Conservation (phyloP, 2,797 vertebrate genomes). For the Eurystomus glaucurus region DNA sequence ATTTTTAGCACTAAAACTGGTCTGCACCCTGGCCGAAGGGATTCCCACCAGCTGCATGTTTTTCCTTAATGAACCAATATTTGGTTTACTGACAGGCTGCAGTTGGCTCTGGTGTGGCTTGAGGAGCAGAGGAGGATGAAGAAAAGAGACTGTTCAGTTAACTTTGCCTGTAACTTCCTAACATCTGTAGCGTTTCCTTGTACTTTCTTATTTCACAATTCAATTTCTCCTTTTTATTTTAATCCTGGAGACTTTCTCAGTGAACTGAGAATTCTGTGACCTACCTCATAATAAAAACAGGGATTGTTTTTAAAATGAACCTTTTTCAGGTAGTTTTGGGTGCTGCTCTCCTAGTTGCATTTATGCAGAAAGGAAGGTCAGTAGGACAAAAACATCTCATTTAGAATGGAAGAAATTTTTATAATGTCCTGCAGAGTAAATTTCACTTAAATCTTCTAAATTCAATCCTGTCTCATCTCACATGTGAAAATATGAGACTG, state of each 20-base stretch:
- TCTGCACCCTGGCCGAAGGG: background rate
- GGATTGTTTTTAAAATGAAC: background rate
- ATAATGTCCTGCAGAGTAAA: background rate
- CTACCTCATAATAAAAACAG: background rate
- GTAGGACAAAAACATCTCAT: background rate
- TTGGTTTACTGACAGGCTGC: background rate
- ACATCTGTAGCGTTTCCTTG: background rate
- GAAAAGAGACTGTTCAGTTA: background rate
- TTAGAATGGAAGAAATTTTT: background rate
- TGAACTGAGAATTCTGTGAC: no score
- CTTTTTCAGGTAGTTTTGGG: background rate
- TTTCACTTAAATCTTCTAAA: background rate
- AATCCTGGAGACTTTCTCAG: background rate
- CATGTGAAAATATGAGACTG: background rate
- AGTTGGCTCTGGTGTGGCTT: background rate
- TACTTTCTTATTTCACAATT: background rate
- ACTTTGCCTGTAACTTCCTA: background rate
- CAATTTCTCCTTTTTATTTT: conserved; percentile 26
- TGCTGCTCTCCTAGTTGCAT: background rate
- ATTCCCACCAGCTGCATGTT: background rate
- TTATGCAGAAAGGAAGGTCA: background rate
- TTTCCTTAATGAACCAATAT: accelerated
- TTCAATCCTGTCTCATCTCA: background rate
- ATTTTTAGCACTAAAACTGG: background rate
- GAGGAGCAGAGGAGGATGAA: background rate